phyloP scores from a whole-genome alignment of 2,797 vertebrate genomes.

The Pagetopsis macropterus region DNA sequence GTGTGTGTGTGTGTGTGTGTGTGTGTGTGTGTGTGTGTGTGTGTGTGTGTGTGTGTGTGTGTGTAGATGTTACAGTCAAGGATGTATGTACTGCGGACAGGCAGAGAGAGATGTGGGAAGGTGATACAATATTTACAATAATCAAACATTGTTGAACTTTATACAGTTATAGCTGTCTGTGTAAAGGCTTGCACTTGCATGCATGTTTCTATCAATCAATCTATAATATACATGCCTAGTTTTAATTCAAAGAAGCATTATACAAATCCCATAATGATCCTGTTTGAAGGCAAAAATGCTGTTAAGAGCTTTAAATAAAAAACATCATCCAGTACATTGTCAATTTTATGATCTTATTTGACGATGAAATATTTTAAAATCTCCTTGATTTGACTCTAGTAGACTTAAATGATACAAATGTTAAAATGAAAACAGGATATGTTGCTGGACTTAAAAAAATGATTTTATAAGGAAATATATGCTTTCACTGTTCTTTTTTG shows the following conservation, averaged over 20 bases:
- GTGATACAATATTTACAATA: constrained; percentile 43
- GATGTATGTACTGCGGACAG: background rate
- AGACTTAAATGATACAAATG: background rate
- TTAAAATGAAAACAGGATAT: background rate
- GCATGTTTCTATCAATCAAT: background rate
- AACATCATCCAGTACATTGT: background rate
- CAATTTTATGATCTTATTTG: background rate
- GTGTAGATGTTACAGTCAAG: background rate
- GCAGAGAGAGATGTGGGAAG: constrained; percentile 7
- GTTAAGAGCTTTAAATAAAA: background rate
- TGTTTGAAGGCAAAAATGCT: background rate
- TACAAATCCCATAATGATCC: no score
- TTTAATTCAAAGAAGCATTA: background rate
- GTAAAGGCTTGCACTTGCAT: background rate
- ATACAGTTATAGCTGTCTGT: background rate
- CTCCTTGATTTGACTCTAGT: background rate
- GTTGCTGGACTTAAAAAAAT: background rate
- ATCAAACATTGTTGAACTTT: constrained; percentile 20
- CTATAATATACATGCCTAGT: background rate
- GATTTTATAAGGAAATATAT: background rate
- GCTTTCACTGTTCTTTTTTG: background rate
- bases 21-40: constrained; percentile 10
- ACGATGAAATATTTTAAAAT: background rate
- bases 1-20: constrained; percentile 1
- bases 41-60: constrained; percentile 12